Base-by-base conservation (phyloP, 2,888 invertebrate species). In the Philopedon plagiatum region DNA sequence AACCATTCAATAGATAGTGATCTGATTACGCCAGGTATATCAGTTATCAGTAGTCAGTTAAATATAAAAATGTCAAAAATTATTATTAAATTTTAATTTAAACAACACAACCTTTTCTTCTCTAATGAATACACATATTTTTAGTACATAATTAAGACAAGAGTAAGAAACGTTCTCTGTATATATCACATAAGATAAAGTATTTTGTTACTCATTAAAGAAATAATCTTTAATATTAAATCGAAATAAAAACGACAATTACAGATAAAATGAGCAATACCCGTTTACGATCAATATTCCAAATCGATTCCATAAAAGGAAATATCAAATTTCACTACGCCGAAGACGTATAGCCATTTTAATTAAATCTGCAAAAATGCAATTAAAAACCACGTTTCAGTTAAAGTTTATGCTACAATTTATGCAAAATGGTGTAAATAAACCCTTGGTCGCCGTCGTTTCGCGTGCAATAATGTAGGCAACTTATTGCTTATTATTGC, bases 381-480 rank as follows among this genome's bases (percentile, higher is more conserved):
- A 64, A 74, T 63, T 63, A 74, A 41, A 63, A 7, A 26, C 61
- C 60, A 58, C 49, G 32, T 65, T 65, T 46, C 44, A 65, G 65
- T 65, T 32, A 69, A 65, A 61, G 37, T 72, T 68, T 65, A 75
- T 66, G 65, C 58, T 23, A 65, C 61, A 64, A 54, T 73, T 70
- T 67, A 75, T 76, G 76, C 73, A 68, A 73, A 78, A 77, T 77
- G 78, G 77, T 78, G 78, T 80, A 80, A 80, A 80, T 80, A 80
- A 79, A 80, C 79, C 76, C 76, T 80, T 80, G 78, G 64, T 73
- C 74, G 76, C 75, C 76, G 74, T 78, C 77, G 76, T 78, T 74
- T 70, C 70, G 71, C 68, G 74, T 76, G 76, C 73, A 76, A 80
- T 80, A 81, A 81, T 77, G 75, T 80, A 67, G 58, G 67, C 75